Base-by-base conservation (phyloP, 1,140 invertebrate species). In the Drosophila oshimai region DNA sequence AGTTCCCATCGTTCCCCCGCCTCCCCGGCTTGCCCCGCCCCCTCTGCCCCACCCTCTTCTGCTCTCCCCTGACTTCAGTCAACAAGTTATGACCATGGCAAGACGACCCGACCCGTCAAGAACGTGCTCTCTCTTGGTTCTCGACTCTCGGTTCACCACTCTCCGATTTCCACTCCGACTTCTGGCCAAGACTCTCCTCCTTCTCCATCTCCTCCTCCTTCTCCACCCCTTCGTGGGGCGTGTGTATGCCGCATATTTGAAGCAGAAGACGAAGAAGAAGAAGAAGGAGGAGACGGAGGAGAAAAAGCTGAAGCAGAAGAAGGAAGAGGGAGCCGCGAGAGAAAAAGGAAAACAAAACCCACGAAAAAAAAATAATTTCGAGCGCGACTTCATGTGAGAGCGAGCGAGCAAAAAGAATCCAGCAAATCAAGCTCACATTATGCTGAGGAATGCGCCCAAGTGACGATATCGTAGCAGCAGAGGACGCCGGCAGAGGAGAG, bases 391-490 rank as follows among this genome's bases (percentile, higher is more conserved):
- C n/a, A 13, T 26, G 24, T 12, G 9, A 37, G 39, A 33, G 46
- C 20, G 51, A 34, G 68, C 42, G 41, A 64, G 55, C 62, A 61
- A 84, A 73, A 89, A 81, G 76, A 89, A 89, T 89, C 76, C 76
- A 86, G 86, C 86, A 89, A 89, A 89, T 89, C 86, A 89, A 89
- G 86, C 86, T 89, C 86, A 89, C 74, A 89, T 89, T 87, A 87
- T 88, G 74, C 77, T 81, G 55, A 89, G 86, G 86, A 89, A 89
- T 89, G 87, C 76, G 84, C 86, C 86, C 79, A 89, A 89, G 84
- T 89, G 84, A 88, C 78, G 84, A 89, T 89, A 88, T 89, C 78
- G 84, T 89, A 89, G 79, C 79, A 84, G 71, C 79, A 84, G 78
- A 53, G 74, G 55, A 71, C 54, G 60, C 45, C 49, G 36, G 9